Percentiles rank a stretch among this genome's conserved stretches.
phyloP scores from a whole-genome alignment of 2,113 vertebrate genomes.

The Aphelocoma coerulescens region DNA sequence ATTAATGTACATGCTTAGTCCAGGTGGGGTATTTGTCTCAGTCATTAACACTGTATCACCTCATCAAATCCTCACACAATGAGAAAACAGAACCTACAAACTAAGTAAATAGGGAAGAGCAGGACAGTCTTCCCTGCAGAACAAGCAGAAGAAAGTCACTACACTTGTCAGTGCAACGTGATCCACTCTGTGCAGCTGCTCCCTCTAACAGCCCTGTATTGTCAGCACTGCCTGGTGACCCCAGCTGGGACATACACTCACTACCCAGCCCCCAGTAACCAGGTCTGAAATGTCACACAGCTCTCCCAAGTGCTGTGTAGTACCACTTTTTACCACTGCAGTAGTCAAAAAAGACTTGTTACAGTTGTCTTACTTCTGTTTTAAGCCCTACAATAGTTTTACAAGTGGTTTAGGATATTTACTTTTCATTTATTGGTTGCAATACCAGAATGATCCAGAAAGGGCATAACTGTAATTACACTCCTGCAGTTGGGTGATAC shows the following conservation, averaged over 20 bases:
- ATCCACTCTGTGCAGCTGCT: neutral
- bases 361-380: neutral
- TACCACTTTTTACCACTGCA: no score
- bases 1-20: neutral
- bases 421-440: neutral
- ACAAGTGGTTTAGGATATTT: neutral
- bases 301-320: neutral
- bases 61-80: neutral
- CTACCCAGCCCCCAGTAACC: accelerated
- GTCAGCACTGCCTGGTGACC: neutral
- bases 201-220: neutral
- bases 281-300: neutral
- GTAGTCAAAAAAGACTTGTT: neutral
- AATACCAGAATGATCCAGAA: neutral
- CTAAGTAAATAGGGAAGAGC: neutral
- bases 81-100: neutral
- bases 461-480: neutral
- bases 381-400: neutral
- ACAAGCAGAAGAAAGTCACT: neutral
- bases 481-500: neutral
- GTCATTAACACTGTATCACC: neutral
- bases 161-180: neutral
- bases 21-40: neutral
- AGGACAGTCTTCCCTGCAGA: neutral
- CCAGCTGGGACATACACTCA: neutral